These are phyloP conservation scores for Pygocentrus nattereri DNA, from an alignment of 2,797 vertebrate genomes.

Conservation along the genomic window DNA sequence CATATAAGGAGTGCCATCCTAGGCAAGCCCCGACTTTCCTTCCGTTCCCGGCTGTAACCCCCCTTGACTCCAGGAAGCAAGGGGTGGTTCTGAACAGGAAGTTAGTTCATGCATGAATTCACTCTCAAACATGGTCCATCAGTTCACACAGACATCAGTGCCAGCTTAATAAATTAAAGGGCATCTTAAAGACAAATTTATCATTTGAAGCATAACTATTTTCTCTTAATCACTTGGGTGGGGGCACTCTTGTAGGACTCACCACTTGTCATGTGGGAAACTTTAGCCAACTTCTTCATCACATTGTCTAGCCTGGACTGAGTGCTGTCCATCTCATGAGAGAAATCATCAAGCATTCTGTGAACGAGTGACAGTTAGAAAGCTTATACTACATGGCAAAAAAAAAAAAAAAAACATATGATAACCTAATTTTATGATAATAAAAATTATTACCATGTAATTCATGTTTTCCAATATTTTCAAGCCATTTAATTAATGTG, in stretches of 20 bases:
- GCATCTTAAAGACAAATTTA: not conserved
- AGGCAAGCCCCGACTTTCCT: constrained; percentile 49
- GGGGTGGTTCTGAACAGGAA: constrained; percentile 51
- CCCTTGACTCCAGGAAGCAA: constrained; percentile 45
- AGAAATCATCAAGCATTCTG: constrained; percentile 97
- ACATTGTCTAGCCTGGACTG: constrained; percentile 95
- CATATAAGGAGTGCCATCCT: constrained; percentile 41
- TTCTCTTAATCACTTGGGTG: not conserved
- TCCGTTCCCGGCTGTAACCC: constrained; percentile 50
- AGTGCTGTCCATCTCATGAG: constrained; percentile 92
- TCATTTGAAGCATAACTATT: not conserved
- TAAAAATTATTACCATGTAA: too few species aligned
- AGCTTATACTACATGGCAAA: not conserved
- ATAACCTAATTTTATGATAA: too few species aligned
- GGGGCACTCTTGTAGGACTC: constrained; percentile 64
- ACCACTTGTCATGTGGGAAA: constrained; percentile 99
- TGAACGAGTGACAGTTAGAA: constrained; percentile 38
- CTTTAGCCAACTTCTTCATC: constrained; percentile 98
- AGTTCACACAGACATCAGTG: not conserved
- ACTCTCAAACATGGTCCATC: constrained; percentile 9
- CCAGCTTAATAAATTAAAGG: not conserved
- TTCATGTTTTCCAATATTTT: not conserved
- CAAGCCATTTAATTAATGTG: too few species aligned
- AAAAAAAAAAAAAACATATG: too few species aligned
- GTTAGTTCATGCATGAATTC: constrained; percentile 22